phyloP scores from a whole-genome alignment of 2,113 vertebrate species.

The Rhineura floridana region DNA sequence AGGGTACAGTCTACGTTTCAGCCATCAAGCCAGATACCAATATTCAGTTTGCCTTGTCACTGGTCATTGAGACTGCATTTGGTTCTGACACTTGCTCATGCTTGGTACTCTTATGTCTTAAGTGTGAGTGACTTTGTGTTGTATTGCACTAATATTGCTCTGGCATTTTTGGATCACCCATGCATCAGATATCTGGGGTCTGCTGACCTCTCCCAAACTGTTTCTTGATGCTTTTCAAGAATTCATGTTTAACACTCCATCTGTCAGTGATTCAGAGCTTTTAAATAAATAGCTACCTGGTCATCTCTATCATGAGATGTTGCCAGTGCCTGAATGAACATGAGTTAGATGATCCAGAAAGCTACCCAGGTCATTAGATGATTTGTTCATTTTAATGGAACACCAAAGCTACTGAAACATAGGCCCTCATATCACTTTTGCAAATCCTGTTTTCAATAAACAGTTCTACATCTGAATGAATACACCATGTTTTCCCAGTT shows the following conservation, averaged over 20 bases:
- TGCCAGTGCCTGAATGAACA: background rate
- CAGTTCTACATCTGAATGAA: slow-evolving; percentile 31
- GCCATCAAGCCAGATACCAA: background rate
- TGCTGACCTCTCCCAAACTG: background rate
- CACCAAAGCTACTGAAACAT: slow-evolving; percentile 9
- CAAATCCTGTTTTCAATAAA: slow-evolving; percentile 11
- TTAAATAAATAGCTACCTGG: background rate
- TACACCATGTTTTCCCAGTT: background rate
- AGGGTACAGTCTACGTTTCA: background rate
- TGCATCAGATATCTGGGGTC: background rate
- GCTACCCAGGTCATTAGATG: slow-evolving; percentile 16
- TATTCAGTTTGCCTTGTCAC: background rate
- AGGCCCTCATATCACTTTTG: fast-evolving
- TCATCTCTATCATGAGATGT: background rate
- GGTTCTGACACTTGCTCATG: background rate
- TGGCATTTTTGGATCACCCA: background rate
- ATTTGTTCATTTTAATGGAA: slow-evolving; percentile 15
- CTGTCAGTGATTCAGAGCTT: background rate
- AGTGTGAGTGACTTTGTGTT: background rate
- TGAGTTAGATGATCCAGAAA: background rate
- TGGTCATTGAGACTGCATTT: background rate
- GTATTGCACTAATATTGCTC: background rate
- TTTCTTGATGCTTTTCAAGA: slow-evolving; percentile 6
- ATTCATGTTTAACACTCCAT: background rate
- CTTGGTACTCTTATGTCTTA: background rate